Percentiles rank a stretch among this genome's conserved stretches.
These are phyloP conservation scores for Hipposideros armiger DNA, from an alignment of 2,113 vertebrate genomes.

Conservation along the genomic window DNA sequence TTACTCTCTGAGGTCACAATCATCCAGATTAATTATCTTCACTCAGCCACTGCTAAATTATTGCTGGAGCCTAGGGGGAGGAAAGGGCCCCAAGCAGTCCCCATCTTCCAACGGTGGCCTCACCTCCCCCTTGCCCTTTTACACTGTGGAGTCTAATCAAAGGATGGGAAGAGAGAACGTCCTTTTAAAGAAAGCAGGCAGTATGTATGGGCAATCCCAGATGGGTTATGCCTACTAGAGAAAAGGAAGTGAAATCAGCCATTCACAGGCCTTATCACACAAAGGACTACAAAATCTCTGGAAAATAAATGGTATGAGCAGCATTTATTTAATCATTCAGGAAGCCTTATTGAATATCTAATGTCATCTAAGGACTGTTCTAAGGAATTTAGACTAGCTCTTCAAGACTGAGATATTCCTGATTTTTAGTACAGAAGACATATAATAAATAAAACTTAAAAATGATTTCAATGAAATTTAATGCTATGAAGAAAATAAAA, in stretches of 20 bases:
- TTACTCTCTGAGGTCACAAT: conserved; percentile 17
- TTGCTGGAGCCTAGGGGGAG: background rate
- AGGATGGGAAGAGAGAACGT: background rate
- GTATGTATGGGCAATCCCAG: background rate
- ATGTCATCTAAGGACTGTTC: background rate
- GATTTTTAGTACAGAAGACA: background rate
- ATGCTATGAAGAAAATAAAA: background rate
- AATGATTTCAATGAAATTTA: background rate
- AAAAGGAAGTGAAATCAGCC: background rate
- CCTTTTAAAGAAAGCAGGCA: background rate
- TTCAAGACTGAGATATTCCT: background rate
- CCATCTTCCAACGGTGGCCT: background rate
- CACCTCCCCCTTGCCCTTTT: background rate
- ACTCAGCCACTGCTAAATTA: background rate
- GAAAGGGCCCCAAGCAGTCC: background rate
- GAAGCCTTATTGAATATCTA: background rate
- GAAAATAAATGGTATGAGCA: background rate
- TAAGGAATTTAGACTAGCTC: background rate
- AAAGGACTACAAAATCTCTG: background rate
- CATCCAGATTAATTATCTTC: background rate
- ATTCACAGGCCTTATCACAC: background rate
- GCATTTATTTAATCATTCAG: background rate
- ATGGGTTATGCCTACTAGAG: background rate
- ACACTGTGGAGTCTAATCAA: background rate
- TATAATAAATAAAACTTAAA: background rate